Percentiles rank a stretch among this genome's conserved stretches.
These are phyloP conservation scores for Chrysemys picta DNA, from an alignment of 2,113 vertebrate species.

Conservation along the genomic window DNA sequence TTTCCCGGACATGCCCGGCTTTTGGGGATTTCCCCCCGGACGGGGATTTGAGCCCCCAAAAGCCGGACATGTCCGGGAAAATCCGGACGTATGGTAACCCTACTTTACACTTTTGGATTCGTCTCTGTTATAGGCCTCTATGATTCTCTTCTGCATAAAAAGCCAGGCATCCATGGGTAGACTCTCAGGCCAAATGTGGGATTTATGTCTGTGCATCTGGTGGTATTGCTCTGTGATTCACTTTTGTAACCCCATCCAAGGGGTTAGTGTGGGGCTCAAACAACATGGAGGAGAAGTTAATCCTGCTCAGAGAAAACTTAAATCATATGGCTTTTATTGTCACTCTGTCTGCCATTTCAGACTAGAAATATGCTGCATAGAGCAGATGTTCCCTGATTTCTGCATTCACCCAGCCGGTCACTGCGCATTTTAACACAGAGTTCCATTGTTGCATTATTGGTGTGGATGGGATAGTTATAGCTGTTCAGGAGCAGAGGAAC, in stretches of 20 bases:
- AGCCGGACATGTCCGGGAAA: too few species aligned
- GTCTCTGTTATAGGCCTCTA: not conserved
- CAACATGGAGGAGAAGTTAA: conserved; percentile 27
- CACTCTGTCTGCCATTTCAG: conserved; percentile 61
- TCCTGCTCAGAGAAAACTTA: conserved; percentile 41
- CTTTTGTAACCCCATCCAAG: conserved; percentile 38
- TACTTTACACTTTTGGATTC: not conserved
- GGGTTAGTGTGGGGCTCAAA: conserved; percentile 26
- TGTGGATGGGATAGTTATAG: conserved; percentile 45
- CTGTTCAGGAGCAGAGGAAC: conserved; percentile 31
- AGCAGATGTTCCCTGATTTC: conserved; percentile 74
- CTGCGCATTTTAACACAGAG: conserved; percentile 55
- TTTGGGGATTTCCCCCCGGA: too few species aligned
- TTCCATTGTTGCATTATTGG: conserved; percentile 52
- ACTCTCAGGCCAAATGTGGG: conserved; percentile 27
- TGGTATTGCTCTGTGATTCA: conserved; percentile 58
- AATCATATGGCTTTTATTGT: conserved; percentile 67
- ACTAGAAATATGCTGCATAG: conserved; percentile 6
- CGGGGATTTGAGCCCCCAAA: too few species aligned
- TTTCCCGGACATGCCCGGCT: too few species aligned
- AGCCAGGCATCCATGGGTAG: not conserved
- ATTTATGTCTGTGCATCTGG: conserved; percentile 35
- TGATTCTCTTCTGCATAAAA: not conserved
- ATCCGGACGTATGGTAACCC: too few species aligned
- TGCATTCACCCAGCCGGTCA: conserved; percentile 52